Evolutionary conservation across 1,140 invertebrate genomes (phyloP).

Genomic region (Brachionus rubens): DNA sequence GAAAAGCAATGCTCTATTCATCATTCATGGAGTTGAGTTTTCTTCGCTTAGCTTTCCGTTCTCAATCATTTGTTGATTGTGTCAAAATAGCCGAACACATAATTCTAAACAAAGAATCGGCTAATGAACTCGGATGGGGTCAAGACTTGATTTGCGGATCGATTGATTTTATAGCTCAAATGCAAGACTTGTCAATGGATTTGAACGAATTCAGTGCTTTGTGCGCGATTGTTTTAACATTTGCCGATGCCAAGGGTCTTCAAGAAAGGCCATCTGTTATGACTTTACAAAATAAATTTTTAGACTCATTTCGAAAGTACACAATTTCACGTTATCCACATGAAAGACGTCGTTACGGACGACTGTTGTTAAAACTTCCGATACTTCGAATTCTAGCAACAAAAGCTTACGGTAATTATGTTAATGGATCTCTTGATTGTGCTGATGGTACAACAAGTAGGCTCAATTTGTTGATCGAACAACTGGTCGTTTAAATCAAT

Average conservation of each 20-base stretch:
- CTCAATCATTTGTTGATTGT: slow-evolving; percentile 43
- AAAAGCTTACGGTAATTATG: slow-evolving; percentile 41
- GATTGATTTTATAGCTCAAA: slow-evolving; percentile 46
- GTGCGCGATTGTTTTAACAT: slow-evolving; percentile 42
- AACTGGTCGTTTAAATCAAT: slow-evolving; percentile 20
- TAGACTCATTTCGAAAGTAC: slow-evolving; percentile 44
- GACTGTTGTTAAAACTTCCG: slow-evolving; percentile 29
- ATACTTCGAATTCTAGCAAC: slow-evolving; percentile 26
- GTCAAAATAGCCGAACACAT: slow-evolving; percentile 45
- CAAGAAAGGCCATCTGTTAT: slow-evolving; percentile 22
- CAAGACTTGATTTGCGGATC: slow-evolving; percentile 44
- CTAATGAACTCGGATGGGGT: slow-evolving; percentile 34
- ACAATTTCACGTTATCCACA: slow-evolving; percentile 41
- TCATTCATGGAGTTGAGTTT: slow-evolving; percentile 43
- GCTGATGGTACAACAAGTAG: slow-evolving; percentile 30
- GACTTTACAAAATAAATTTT: not conserved
- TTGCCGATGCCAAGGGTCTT: slow-evolving; percentile 39
- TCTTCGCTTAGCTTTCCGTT: slow-evolving; percentile 40
- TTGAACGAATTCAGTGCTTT: slow-evolving; percentile 43
- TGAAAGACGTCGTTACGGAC: slow-evolving; percentile 17
- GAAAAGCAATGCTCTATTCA: slow-evolving; percentile 43
- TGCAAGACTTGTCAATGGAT: slow-evolving; percentile 43
- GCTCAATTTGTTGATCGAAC: slow-evolving; percentile 23
- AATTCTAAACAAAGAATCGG: slow-evolving; percentile 42
- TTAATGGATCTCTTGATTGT: slow-evolving; percentile 41